phyloP scores from a whole-genome alignment of 2,888 invertebrate genomes.

The Platerodrilus igneus region DNA sequence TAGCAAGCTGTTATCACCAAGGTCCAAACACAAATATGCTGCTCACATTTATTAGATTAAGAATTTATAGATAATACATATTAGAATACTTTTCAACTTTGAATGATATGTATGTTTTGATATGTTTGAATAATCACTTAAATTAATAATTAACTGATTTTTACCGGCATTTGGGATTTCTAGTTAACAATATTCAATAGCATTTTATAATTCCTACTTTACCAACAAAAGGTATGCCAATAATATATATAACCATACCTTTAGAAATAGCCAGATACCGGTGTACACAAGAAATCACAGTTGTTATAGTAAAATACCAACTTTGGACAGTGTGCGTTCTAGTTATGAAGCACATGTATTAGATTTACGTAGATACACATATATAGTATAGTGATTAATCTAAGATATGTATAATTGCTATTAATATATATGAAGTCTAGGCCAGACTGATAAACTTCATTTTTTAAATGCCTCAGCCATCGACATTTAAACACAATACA shows the following conservation, averaged over 20 bases:
- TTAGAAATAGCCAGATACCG: conserved; percentile 19
- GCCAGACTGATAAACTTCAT: conserved; percentile 41
- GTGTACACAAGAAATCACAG: conserved; percentile 42
- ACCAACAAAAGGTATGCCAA: too few relatives aligned
- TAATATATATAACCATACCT: too few relatives aligned
- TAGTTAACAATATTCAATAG: too few relatives aligned
- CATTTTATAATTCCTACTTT: too few relatives aligned
- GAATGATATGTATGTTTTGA: conserved; percentile 46
- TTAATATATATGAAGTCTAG: conserved; percentile 39
- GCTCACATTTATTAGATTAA: conserved; percentile 49
- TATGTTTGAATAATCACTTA: conserved; percentile 40
- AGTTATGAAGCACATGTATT: conserved; percentile 30
- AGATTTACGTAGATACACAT: conserved; percentile 23
- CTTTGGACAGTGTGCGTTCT: conserved; percentile 32
- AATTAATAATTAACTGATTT: too few relatives aligned
- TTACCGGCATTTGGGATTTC: too few relatives aligned
- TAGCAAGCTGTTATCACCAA: too few relatives aligned
- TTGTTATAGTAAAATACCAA: conserved; percentile 44
- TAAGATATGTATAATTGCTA: conserved; percentile 33
- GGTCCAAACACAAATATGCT: conserved; percentile 40
- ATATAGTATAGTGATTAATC: too few relatives aligned
- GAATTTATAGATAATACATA: conserved; percentile 41
- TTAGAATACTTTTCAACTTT: conserved; percentile 45
- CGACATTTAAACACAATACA: conserved; percentile 11
- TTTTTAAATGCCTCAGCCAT: conserved; percentile 45